Percentiles rank a stretch among this genome's conserved stretches.
Conservation (phyloP, 2,888 invertebrate species). For the Caenorhabditis sulstoni region DNA sequence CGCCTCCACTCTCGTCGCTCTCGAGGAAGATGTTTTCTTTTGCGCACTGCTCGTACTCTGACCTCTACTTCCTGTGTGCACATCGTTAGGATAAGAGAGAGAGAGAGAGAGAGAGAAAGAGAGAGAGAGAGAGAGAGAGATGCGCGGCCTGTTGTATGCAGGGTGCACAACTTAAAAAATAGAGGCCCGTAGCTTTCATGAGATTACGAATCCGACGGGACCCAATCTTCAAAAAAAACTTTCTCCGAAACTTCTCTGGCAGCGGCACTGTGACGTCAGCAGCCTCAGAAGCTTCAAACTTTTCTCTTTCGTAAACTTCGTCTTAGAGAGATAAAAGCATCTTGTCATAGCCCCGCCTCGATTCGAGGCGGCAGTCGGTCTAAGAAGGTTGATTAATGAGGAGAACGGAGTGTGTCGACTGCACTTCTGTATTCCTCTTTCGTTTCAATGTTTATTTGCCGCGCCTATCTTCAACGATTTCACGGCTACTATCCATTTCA, state of each 20-base stretch:
- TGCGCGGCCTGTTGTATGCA: slow-evolving; percentile 22
- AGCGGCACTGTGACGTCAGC: slow-evolving; percentile 7
- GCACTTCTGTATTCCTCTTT: slow-evolving; percentile 22
- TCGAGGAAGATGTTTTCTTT: slow-evolving; percentile 53
- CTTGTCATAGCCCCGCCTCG: slow-evolving; percentile 9
- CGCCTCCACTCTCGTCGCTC: slow-evolving; percentile 38
- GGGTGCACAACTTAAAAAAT: slow-evolving; percentile 30
- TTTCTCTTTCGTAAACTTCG: slow-evolving; percentile 10
- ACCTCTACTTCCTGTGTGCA: slow-evolving; percentile 59
- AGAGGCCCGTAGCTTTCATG: slow-evolving; percentile 18
- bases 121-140: no score
- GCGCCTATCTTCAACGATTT: slow-evolving; percentile 28
- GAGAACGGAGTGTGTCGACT: slow-evolving; percentile 35
- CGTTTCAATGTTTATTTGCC: slow-evolving; percentile 19
- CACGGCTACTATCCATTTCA: slow-evolving; percentile 55
- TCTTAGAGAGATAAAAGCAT: slow-evolving; percentile 13
- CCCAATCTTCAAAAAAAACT: slow-evolving; percentile 14
- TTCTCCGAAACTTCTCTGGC: not conserved
- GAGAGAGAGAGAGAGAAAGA: no score
- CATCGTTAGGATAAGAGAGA: slow-evolving; percentile 26
- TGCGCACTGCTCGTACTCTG: slow-evolving; percentile 48
- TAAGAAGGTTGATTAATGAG: slow-evolving; percentile 44
- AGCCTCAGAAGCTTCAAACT: slow-evolving; percentile 4
- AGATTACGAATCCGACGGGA: slow-evolving; percentile 16
- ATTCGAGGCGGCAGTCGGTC: slow-evolving; percentile 16